phyloP scores from a whole-genome alignment of 2,797 vertebrate genomes.

The Pelobates cultripes region DNA sequence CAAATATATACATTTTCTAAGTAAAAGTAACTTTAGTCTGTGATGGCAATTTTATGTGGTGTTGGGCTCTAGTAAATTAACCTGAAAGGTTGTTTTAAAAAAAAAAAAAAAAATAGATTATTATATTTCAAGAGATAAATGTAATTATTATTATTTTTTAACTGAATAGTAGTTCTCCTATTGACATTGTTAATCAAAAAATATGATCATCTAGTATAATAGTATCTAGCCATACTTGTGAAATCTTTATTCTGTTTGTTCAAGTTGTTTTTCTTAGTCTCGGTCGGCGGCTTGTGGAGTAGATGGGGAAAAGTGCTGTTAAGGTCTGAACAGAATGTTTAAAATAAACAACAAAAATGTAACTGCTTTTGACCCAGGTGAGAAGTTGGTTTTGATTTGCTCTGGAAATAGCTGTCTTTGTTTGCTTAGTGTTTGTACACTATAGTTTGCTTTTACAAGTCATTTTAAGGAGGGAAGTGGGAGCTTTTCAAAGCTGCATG shows the following conservation, averaged over 20 bases:
- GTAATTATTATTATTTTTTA: no score
- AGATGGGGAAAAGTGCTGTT: constrained; percentile 24
- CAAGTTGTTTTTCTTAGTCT: neutral
- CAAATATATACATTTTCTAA: no score
- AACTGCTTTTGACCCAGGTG: constrained; percentile 52
- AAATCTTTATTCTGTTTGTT: neutral
- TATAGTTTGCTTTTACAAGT: constrained; percentile 37
- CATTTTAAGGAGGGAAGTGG: constrained; percentile 47
- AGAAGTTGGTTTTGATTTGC: constrained; percentile 50
- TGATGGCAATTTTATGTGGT: no score
- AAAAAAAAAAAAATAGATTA: no score
- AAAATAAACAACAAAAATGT: constrained; percentile 16
- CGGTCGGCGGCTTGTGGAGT: neutral
- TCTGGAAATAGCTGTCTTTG: constrained; percentile 47
- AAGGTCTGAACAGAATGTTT: constrained; percentile 11
- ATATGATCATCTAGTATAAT: no score
- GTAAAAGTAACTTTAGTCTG: no score
- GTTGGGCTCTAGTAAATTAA: no score
- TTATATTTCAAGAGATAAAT: no score
- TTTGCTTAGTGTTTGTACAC: constrained; percentile 22
- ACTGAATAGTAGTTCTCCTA: no score
- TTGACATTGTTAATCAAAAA: neutral
- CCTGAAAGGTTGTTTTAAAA: no score
- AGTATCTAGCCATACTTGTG: no score
- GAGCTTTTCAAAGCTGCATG: constrained; percentile 50